Evolutionary conservation across 2,797 vertebrate genomes (phyloP).

Genomic region (Orientallactaga sibirica): DNA sequence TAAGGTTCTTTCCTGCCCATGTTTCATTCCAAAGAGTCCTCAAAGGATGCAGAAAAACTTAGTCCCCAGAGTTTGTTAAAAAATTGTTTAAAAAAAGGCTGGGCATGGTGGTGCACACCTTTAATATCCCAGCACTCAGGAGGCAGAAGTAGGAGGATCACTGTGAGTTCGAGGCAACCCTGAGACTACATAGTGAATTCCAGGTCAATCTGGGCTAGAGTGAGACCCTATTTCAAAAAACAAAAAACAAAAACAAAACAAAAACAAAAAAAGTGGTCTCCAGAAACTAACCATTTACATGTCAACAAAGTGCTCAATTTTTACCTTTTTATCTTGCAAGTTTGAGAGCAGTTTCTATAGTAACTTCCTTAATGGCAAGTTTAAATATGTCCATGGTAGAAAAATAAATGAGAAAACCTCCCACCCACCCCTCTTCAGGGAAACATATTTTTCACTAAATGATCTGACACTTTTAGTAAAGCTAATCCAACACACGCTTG

Average conservation of each 20-base stretch:
- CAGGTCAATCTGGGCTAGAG: too few species aligned
- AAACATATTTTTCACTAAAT: slow-evolving; percentile 59
- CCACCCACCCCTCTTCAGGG: slow-evolving; percentile 29
- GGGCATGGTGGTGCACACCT: too few species aligned
- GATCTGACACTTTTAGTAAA: slow-evolving; percentile 32
- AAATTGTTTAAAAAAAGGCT: not conserved
- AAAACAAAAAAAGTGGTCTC: slow-evolving; percentile 39
- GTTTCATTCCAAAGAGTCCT: not conserved
- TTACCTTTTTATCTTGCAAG: slow-evolving; percentile 63
- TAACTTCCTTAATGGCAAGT: slow-evolving; percentile 64
- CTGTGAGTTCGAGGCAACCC: too few species aligned
- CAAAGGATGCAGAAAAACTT: not conserved
- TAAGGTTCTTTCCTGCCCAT: not conserved
- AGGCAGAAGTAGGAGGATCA: too few species aligned
- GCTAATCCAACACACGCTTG: slow-evolving; percentile 36
- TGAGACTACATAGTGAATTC: too few species aligned
- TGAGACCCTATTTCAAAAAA: too few species aligned
- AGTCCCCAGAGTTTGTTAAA: not conserved
- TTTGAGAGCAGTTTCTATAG: slow-evolving; percentile 70
- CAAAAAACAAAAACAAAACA: not conserved
- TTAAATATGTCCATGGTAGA: slow-evolving; percentile 63
- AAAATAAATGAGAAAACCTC: slow-evolving; percentile 68
- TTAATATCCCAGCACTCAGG: too few species aligned
- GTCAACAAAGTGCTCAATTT: slow-evolving; percentile 71
- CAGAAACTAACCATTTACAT: slow-evolving; percentile 61